phyloP scores from a whole-genome alignment of 2,113 vertebrate species.

The human region GRCh38 chr7:67029501-67030000 shows the following conservation, averaged over 20 bases:
- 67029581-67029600: neutral
- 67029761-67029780: no score
- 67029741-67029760: no score
- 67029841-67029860: no score
- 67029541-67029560: neutral
- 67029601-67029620: neutral
- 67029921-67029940: neutral
- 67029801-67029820: no score
- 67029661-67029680: neutral
- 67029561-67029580: neutral
- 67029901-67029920: no score
- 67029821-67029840: no score
- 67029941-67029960: neutral
- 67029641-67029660: neutral
- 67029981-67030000: neutral
- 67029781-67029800: no score
- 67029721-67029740: no score
- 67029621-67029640: neutral
- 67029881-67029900: no score
- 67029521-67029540: neutral
- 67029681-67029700: neutral
- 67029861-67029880: no score
- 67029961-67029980: neutral
- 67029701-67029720: no score
- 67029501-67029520: neutral